Conservation (phyloP, 2,797 vertebrate genomes). For the Serranus cabrilla region DNA sequence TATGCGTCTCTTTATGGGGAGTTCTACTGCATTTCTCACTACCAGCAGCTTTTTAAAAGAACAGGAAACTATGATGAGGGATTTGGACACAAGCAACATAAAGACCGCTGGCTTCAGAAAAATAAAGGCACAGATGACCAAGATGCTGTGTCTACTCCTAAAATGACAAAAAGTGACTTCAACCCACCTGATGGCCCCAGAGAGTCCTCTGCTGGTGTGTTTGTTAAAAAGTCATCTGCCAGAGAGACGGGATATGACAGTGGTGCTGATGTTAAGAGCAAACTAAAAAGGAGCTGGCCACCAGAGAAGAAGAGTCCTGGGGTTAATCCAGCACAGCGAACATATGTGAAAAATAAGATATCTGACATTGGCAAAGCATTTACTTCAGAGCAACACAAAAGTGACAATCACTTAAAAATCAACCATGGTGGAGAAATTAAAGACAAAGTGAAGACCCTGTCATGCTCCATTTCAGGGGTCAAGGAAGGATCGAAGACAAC, state of each 20-base stretch:
- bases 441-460: slow-evolving; percentile 22
- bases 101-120: slow-evolving; percentile 85
- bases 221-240: slow-evolving; percentile 28
- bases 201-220: slow-evolving; percentile 22
- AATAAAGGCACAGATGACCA: slow-evolving; percentile 61
- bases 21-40: slow-evolving; percentile 90
- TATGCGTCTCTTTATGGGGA: slow-evolving; percentile 86
- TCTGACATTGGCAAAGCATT: slow-evolving; percentile 21
- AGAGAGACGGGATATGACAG: slow-evolving; percentile 37
- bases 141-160: slow-evolving; percentile 39
- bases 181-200: slow-evolving; percentile 24
- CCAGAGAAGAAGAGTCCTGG: slow-evolving; percentile 72
- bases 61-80: slow-evolving; percentile 87
- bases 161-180: slow-evolving; percentile 42
- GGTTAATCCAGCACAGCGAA: slow-evolving; percentile 18
- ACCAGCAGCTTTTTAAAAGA: slow-evolving; percentile 86
- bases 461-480: slow-evolving; percentile 14
- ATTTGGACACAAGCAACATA: slow-evolving; percentile 85
- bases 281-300: slow-evolving; percentile 81
- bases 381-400: slow-evolving; percentile 26
- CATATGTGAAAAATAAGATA: slow-evolving; percentile 43
- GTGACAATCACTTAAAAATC: slow-evolving; percentile 32
- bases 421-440: slow-evolving; percentile 29
- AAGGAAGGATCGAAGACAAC: slow-evolving; percentile 31
- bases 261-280: slow-evolving; percentile 65